phyloP scores from a whole-genome alignment of 2,888 invertebrate species.

The Lottia scabra region DNA sequence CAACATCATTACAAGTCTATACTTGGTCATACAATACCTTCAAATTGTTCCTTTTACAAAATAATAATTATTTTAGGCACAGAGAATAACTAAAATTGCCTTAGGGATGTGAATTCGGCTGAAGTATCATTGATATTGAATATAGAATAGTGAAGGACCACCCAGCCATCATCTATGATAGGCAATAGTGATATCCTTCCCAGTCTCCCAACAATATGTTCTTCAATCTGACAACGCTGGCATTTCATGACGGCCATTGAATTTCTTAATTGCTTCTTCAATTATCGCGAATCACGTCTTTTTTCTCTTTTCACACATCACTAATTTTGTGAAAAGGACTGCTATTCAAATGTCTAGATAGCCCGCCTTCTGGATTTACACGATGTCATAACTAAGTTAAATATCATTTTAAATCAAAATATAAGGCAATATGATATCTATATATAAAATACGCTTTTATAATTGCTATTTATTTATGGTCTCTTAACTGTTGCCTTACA shows the following conservation, averaged over 20 bases:
- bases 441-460: too few species aligned
- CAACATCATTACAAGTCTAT: background rate
- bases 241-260: slow-evolving; percentile 6
- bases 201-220: slow-evolving; percentile 2
- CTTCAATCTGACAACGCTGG: slow-evolving; percentile 2
- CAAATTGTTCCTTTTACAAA: background rate
- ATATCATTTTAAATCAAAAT: background rate
- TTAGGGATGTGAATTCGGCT: slow-evolving; percentile 1
- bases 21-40: background rate
- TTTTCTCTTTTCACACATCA: slow-evolving; percentile 6
- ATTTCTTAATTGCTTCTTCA: slow-evolving; percentile 2
- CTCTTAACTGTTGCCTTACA: too few species aligned
- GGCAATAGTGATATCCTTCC: background rate
- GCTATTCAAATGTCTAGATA: background rate
- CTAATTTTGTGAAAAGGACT: background rate
- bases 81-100: background rate
- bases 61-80: slow-evolving; percentile 2
- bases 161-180: background rate
- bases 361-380: slow-evolving; percentile 3
- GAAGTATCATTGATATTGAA: slow-evolving; percentile 4
- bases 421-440: too few species aligned
- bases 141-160: background rate
- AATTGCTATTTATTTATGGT: too few species aligned
- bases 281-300: slow-evolving; percentile 5
- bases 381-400: slow-evolving; percentile 3